phyloP scores from a whole-genome alignment of 2,113 vertebrate genomes.

The Furnarius figulus region DNA sequence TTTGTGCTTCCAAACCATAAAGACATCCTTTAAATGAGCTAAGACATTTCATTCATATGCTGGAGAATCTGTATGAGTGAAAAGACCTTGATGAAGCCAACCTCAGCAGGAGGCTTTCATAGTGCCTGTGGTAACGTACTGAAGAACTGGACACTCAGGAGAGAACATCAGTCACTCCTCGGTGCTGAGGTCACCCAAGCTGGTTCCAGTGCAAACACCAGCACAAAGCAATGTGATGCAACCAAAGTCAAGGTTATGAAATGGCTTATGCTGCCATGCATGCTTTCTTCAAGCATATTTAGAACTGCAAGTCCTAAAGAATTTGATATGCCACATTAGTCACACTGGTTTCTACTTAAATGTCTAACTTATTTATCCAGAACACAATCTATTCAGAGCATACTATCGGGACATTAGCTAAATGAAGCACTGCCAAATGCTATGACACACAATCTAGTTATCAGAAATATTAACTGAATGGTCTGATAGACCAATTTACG shows the following conservation, averaged over 20 bases:
- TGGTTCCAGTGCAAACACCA: not conserved
- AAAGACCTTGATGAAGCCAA: not conserved
- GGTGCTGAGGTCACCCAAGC: not conserved
- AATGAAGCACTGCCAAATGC: slow-evolving; percentile 30
- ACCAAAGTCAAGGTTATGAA: slow-evolving; percentile 37
- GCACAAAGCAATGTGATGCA: not conserved
- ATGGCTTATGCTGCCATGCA: not conserved
- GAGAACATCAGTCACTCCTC: not conserved
- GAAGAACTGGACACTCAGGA: not conserved
- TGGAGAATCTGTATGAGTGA: not conserved
- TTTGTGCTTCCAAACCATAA: not conserved
- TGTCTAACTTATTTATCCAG: slow-evolving; percentile 44
- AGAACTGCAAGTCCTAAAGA: slow-evolving; percentile 39
- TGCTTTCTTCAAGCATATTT: slow-evolving; percentile 1
- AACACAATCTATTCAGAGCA: slow-evolving; percentile 10
- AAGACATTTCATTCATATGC: not conserved
- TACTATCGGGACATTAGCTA: slow-evolving; percentile 7
- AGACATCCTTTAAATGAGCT: not conserved
- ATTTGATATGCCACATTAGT: slow-evolving; percentile 58
- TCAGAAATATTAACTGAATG: slow-evolving; percentile 8
- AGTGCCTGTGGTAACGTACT: not conserved
- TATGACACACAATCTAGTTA: not conserved
- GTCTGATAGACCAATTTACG: not conserved
- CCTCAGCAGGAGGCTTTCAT: not conserved
- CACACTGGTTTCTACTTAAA: slow-evolving; percentile 43